Evolutionary conservation across 2,113 vertebrate genomes (phyloP).

Genomic region (Scytalopus superciliaris): DNA sequence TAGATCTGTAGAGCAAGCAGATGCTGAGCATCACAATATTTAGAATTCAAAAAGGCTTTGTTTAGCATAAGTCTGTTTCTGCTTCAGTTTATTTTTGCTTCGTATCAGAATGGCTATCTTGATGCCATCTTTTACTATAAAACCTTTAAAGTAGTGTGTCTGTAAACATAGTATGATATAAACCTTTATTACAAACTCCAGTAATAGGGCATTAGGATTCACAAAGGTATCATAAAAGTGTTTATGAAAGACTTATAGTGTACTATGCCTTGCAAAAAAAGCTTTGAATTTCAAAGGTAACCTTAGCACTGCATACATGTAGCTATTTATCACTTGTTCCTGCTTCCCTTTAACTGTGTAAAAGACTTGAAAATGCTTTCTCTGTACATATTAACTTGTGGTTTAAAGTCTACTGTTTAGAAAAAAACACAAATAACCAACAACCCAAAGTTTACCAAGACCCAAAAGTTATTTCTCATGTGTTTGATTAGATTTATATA

Average conservation of each 20-base stretch:
- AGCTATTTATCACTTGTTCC: neutral
- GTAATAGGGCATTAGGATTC: neutral
- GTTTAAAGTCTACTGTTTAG: neutral
- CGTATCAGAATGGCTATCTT: neutral
- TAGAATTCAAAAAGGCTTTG: neutral
- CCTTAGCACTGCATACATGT: neutral
- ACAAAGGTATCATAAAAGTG: neutral
- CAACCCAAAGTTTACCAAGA: neutral
- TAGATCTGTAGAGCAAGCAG: neutral
- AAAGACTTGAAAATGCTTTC: neutral
- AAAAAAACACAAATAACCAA: accelerated
- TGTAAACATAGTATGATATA: neutral
- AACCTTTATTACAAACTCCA: neutral
- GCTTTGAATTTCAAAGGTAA: neutral
- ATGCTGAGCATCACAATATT: constrained; percentile 24
- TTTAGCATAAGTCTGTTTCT: neutral
- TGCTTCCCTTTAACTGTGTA: neutral
- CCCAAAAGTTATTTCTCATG: neutral
- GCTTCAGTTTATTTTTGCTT: neutral
- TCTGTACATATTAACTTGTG: neutral
- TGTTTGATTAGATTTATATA: neutral
- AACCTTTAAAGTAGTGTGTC: neutral
- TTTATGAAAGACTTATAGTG: neutral
- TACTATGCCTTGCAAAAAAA: neutral
- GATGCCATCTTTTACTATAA: neutral